phyloP scores from a whole-genome alignment of 2,888 invertebrate species.

The Tricholauxania praeusta region DNA sequence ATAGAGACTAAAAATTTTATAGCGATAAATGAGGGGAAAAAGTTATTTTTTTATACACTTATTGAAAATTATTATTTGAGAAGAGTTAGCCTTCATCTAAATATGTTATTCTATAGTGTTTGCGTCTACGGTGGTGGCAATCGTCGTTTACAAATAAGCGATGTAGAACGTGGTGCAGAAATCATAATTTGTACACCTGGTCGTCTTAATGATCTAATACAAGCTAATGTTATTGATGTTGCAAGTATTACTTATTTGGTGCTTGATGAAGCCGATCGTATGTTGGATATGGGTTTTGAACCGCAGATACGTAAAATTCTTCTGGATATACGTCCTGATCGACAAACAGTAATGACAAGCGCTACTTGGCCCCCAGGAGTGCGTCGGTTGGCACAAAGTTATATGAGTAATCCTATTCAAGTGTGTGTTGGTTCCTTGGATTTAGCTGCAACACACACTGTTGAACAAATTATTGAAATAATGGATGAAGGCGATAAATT shows the following conservation, averaged over 20 bases:
- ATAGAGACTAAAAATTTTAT: no score
- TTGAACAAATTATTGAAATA: slow-evolving; percentile 83
- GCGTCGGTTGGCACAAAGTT: slow-evolving; percentile 84
- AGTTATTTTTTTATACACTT: no score
- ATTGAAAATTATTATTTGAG: no score
- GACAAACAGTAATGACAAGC: slow-evolving; percentile 97
- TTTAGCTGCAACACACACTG: slow-evolving; percentile 89
- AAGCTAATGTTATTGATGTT: slow-evolving; percentile 78
- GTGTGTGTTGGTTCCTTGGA: slow-evolving; percentile 90
- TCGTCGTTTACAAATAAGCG: slow-evolving; percentile 81
- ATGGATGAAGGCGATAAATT: slow-evolving; percentile 79
- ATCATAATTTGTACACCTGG: slow-evolving; percentile 97
- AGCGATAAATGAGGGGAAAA: no score
- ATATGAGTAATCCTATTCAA: slow-evolving; percentile 91
- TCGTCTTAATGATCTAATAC: slow-evolving; percentile 89
- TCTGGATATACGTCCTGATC: slow-evolving; percentile 84
- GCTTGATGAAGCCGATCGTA: slow-evolving; percentile 92
- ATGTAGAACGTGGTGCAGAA: slow-evolving; percentile 84
- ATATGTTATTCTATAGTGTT: slow-evolving; percentile 70
- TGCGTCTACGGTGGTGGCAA: slow-evolving; percentile 94
- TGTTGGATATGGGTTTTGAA: slow-evolving; percentile 90
- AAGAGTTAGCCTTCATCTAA: no score
- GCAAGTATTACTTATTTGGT: slow-evolving; percentile 87
- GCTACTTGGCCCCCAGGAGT: slow-evolving; percentile 96
- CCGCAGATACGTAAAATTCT: slow-evolving; percentile 88